Base-by-base conservation (phyloP, 2,888 invertebrate genomes). In the Hypomecis atomaria region DNA sequence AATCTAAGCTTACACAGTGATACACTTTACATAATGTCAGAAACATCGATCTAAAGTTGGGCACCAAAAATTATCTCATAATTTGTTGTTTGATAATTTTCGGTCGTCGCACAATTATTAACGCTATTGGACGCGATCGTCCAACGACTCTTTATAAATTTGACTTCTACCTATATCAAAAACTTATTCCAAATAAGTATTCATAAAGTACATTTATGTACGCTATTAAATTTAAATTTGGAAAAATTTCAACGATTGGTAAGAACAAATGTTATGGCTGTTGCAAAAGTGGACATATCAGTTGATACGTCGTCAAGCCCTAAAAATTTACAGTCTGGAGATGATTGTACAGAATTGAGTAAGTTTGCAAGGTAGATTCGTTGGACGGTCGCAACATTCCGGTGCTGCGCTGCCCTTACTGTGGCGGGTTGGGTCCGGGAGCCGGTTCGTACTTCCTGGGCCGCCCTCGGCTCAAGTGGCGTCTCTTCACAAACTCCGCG, bases 401-500 rank as follows among this genome's bases (percentile, higher is more conserved):
- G 70, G 72, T 75, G 83, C 82, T 78, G 79, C 82, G 73, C 81
- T 86, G 89, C 84, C 88, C 92, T 92, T 92, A 92, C 92, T 92
- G 92, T 91, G 87, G 94, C 89, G 94, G 92, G 89, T 93, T 93
- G 93, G 92, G 96, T 94, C 85, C 65, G 8, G 65, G 86, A 73
- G 88, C 95, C 90, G 97, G 97, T 94, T 98, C 98, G 95, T 98
- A 98, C 96, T 98, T 98, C 94, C 98, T 95, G 90, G 98, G 98
- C 90, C 98, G 95, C 88, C 98, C 98, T 91, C 98, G 96, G 89
- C 98, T 98, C 94, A 98, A 95, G 94, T 98, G 98, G 83, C 98
- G 97, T 91, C 98, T 96, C 95, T 98, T 98, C 94, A 98, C 96
- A 94, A 98, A 98, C 94, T 98, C 98, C 85, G 97, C 97, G 94